Percentiles rank a stretch among this genome's conserved stretches.
These are phyloP conservation scores for Cebus imitator DNA, from an alignment of 2,113 vertebrate genomes.

Conservation along the genomic window DNA sequence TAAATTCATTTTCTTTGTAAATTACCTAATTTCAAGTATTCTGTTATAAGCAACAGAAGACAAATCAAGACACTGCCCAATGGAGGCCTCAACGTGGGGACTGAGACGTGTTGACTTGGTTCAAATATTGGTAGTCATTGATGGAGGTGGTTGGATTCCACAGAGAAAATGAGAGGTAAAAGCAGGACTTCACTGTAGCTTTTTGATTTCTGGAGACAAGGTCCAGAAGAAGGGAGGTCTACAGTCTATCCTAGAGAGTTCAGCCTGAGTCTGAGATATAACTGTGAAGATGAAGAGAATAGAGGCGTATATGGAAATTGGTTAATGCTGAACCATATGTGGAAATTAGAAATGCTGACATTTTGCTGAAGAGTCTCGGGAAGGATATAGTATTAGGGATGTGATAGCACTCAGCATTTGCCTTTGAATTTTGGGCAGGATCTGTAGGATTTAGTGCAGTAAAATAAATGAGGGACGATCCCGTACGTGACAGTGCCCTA, in stretches of 20 bases:
- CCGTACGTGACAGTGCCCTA: background rate
- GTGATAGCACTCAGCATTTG: background rate
- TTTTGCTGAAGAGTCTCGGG: background rate
- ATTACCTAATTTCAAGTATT: background rate
- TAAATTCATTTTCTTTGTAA: background rate
- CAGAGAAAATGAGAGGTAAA: background rate
- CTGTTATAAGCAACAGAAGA: background rate
- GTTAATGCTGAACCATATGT: background rate
- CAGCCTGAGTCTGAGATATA: background rate
- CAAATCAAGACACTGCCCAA: background rate
- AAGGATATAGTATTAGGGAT: background rate
- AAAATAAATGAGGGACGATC: background rate
- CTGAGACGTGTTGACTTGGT: background rate
- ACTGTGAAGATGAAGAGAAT: background rate
- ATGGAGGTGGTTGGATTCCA: background rate
- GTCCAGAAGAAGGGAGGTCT: background rate
- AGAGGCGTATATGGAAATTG: background rate
- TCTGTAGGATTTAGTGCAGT: constrained; percentile 6
- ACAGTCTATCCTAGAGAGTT: background rate
- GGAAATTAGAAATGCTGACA: constrained; percentile 15
- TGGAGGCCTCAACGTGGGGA: rapidly evolving
- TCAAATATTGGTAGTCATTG: background rate
- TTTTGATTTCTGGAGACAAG: background rate
- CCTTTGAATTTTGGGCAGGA: background rate
- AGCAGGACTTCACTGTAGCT: background rate